These are phyloP conservation scores for Halictus quadricinctus DNA, from an alignment of 2,888 invertebrate species.

Conservation along the genomic window DNA sequence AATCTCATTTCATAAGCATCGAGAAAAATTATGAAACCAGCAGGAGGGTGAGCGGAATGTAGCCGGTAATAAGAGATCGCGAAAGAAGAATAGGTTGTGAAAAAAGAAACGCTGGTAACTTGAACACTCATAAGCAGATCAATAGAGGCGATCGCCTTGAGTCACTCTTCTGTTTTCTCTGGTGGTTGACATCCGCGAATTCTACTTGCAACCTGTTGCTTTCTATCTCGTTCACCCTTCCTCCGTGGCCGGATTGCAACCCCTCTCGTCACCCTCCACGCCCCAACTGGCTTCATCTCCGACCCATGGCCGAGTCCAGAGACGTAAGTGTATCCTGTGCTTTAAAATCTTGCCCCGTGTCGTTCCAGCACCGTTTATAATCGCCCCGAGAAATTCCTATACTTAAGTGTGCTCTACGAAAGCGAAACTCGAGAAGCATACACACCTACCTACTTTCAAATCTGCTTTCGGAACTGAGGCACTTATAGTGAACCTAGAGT, in stretches of 20 bases:
- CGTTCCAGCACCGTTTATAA: conserved; percentile 55
- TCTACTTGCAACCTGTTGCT: conserved; percentile 82
- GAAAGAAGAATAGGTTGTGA: background rate
- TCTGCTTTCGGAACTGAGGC: conserved; percentile 33
- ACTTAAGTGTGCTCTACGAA: conserved; percentile 18
- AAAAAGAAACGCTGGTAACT: conserved; percentile 48
- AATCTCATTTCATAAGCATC: background rate
- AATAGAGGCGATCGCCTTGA: conserved; percentile 52
- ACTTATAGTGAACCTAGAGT: background rate
- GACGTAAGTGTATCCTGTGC: conserved; percentile 65
- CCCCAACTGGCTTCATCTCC: conserved; percentile 54
- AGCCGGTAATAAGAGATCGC: background rate
- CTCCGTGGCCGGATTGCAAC: conserved; percentile 67
- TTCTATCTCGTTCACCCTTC: conserved; percentile 71
- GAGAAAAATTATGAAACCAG: too few relatives aligned
- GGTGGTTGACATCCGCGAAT: conserved; percentile 78
- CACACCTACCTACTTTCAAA: conserved; percentile 41
- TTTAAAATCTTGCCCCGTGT: conserved; percentile 56
- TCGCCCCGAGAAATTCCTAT: conserved; percentile 52
- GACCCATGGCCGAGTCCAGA: conserved; percentile 48
- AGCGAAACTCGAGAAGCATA: conserved; percentile 20
- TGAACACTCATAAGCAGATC: conserved; percentile 62
- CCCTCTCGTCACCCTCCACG: conserved; percentile 58
- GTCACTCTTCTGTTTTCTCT: conserved; percentile 62
- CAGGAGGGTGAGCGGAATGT: background rate